Evolutionary conservation across 2,113 vertebrate species (phyloP).

Genomic region (Thunnus thynnus): DNA sequence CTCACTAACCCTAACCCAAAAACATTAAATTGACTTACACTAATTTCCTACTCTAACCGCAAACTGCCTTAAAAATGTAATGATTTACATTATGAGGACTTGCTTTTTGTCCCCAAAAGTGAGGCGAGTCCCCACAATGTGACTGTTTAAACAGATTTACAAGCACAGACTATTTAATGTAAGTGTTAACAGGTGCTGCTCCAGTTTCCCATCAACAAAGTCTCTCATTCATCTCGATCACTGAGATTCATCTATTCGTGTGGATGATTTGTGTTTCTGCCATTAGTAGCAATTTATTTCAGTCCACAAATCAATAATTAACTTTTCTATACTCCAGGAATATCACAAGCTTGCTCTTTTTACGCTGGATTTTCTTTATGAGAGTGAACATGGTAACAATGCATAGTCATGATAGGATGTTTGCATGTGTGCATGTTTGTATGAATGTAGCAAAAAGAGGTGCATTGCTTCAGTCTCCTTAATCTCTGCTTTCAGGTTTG

Average conservation of each 20-base stretch:
- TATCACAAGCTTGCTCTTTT: slow-evolving; percentile 8
- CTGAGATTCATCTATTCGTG: not conserved
- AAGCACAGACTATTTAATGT: too few species aligned
- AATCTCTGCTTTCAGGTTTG: slow-evolving; percentile 81
- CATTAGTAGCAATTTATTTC: not conserved
- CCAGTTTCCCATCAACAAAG: too few species aligned
- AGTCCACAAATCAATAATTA: not conserved
- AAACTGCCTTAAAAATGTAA: too few species aligned
- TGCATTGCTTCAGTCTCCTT: slow-evolving; percentile 69
- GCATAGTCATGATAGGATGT: slow-evolving; percentile 43
- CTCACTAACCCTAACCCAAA: not conserved
- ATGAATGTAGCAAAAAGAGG: slow-evolving; percentile 36
- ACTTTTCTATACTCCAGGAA: not conserved
- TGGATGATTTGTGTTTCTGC: not conserved
- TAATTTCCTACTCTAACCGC: too few species aligned
- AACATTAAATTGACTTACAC: too few species aligned
- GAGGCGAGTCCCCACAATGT: too few species aligned
- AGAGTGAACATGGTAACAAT: slow-evolving; percentile 17
- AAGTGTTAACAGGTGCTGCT: too few species aligned
- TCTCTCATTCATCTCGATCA: too few species aligned
- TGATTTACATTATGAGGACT: too few species aligned
- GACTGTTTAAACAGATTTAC: too few species aligned
- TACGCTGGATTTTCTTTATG: not conserved
- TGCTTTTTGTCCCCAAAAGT: too few species aligned
- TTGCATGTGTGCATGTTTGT: slow-evolving; percentile 15